Percentiles rank a stretch among this genome's conserved stretches.
Conservation (phyloP, 1,140 invertebrate genomes). For the Cyclina sinensis region DNA sequence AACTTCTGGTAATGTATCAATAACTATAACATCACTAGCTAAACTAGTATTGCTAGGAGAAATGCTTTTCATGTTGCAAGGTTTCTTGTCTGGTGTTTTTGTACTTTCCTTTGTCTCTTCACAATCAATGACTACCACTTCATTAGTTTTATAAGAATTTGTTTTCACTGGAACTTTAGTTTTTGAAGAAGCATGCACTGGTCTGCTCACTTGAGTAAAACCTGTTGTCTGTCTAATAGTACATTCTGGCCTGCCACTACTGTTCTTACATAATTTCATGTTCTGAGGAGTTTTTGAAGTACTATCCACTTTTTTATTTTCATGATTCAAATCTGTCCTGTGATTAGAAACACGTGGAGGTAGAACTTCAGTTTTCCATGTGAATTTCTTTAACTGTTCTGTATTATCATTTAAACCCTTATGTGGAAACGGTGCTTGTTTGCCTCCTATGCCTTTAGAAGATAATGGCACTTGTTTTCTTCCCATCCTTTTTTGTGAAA, state of each 20-base stretch:
- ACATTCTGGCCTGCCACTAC: no score
- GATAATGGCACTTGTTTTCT: no score
- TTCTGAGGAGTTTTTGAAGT: no score
- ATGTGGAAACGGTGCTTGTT: neutral
- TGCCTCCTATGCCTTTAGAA: no score
- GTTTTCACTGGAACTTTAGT: neutral
- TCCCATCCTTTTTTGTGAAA: no score
- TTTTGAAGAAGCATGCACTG: no score
- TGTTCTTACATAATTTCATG: no score
- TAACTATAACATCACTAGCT: neutral
- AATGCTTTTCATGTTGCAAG: neutral
- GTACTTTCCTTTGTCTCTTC: neutral
- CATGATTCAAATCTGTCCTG: no score
- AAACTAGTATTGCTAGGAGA: neutral
- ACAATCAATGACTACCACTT: neutral
- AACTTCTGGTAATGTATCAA: neutral
- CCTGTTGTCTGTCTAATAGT: no score
- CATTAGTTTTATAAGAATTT: neutral
- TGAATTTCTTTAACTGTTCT: neutral
- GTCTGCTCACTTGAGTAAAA: no score
- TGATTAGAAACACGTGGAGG: no score
- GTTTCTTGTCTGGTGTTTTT: neutral
- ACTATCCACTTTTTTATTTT: no score
- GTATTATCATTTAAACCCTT: neutral
- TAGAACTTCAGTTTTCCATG: neutral